A percentile compares a stretch with the other conserved stretches of the same genome.
phyloP scores from a whole-genome alignment of 1,140 invertebrate species.

The Drosophila rufa region DNA sequence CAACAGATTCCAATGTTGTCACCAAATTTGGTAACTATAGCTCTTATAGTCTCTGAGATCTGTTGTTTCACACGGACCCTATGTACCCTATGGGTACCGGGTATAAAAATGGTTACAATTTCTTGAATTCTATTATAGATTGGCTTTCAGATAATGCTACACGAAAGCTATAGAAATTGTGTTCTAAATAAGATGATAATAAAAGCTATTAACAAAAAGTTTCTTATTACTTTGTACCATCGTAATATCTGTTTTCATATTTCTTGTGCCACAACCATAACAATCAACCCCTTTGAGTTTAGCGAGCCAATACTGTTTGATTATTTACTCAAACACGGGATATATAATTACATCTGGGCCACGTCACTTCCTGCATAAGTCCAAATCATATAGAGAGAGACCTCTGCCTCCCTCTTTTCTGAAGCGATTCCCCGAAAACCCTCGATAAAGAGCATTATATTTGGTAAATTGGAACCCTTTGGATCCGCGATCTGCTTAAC shows the following conservation, averaged over 20 bases:
- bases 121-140: too few relatives aligned
- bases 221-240: background rate
- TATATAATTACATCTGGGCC: conserved; percentile 34
- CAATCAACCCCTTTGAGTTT: conserved; percentile 17
- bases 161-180: too few relatives aligned
- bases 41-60: too few relatives aligned
- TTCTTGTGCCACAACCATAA: background rate
- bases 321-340: conserved; percentile 22
- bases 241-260: background rate
- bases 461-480: conserved; percentile 23
- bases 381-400: background rate
- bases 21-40: too few relatives aligned
- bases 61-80: too few relatives aligned
- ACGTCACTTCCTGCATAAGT: conserved; percentile 27
- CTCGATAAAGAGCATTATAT: conserved; percentile 10
- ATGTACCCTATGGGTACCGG: too few relatives aligned
- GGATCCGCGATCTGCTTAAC: conserved; percentile 12
- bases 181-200: too few relatives aligned
- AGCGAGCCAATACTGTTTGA: conserved; percentile 11
- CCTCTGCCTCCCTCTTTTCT: background rate
- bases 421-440: background rate
- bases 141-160: too few relatives aligned
- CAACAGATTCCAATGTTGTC: too few relatives aligned
- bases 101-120: too few relatives aligned
- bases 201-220: too few relatives aligned